phyloP scores from a whole-genome alignment of 2,113 vertebrate species.

The Etia nguti region DNA sequence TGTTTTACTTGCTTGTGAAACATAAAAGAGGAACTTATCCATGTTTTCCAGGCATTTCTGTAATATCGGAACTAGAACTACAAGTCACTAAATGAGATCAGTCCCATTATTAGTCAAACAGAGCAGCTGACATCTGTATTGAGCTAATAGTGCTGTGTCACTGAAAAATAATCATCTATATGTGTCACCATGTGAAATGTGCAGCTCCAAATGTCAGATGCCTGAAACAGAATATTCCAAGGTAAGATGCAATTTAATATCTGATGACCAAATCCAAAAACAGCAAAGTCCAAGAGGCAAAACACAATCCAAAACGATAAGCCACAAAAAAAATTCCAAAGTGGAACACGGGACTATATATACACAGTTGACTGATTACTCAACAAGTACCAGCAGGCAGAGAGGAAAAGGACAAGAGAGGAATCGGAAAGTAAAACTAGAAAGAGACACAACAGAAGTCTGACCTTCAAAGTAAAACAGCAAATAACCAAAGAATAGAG shows the following conservation, averaged over 20 bases:
- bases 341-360: neutral
- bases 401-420: neutral
- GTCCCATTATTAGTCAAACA: neutral
- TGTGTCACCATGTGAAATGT: neutral
- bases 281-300: neutral
- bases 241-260: neutral
- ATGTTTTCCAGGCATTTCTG: neutral
- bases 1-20: neutral
- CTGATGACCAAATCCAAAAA: neutral
- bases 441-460: neutral
- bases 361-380: neutral
- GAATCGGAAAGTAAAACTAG: neutral
- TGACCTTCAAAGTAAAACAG: neutral
- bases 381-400: neutral
- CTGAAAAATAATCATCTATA: neutral
- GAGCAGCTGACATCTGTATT: neutral
- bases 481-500: neutral
- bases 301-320: neutral
- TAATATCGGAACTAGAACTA: neutral
- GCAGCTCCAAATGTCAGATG: neutral
- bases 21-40: neutral
- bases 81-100: neutral
- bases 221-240: neutral
- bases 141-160: neutral
- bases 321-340: neutral